A percentile compares a stretch with the other conserved stretches of the same genome.
phyloP scores from a whole-genome alignment of 2,797 vertebrate genomes.

The Thaleichthys pacificus region DNA sequence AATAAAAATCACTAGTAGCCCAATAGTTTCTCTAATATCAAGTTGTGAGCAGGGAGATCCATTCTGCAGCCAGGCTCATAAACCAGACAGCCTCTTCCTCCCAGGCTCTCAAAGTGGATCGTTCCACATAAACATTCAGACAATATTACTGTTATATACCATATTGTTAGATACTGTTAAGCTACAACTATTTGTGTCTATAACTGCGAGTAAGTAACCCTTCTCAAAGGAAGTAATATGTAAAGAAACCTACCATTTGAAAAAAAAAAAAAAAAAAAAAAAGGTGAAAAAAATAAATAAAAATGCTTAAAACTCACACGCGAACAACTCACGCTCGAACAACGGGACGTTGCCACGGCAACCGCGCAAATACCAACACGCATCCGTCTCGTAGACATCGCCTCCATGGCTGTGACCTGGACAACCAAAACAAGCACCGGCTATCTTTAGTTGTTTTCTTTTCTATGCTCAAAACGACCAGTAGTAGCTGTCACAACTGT shows the following conservation, averaged over 20 bases:
- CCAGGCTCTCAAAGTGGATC: neutral
- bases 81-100: slow-evolving; percentile 25
- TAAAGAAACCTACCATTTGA: slow-evolving; percentile 1
- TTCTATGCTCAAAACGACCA: neutral
- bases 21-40: slow-evolving; percentile 16
- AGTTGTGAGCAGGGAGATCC: slow-evolving; percentile 15
- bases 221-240: slow-evolving; percentile 42
- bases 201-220: slow-evolving; percentile 35
- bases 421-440: slow-evolving; percentile 15
- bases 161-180: slow-evolving; percentile 39
- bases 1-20: slow-evolving; percentile 48
- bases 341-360: slow-evolving; percentile 20
- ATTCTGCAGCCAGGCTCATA: slow-evolving; percentile 22
- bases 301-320: neutral
- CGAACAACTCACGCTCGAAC: too few species aligned
- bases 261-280: neutral
- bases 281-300: slow-evolving; percentile 8
- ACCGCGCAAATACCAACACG: slow-evolving; percentile 13
- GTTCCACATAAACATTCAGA: too few species aligned
- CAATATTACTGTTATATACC: too few species aligned
- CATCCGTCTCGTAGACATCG: slow-evolving; percentile 17
- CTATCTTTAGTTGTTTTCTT: slow-evolving; percentile 16
- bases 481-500: slow-evolving; percentile 32
- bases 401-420: too few species aligned
- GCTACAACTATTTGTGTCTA: slow-evolving; percentile 25